These are phyloP conservation scores for Centrocercus urophasianus DNA, from an alignment of 2,113 vertebrate species.

Conservation along the genomic window DNA sequence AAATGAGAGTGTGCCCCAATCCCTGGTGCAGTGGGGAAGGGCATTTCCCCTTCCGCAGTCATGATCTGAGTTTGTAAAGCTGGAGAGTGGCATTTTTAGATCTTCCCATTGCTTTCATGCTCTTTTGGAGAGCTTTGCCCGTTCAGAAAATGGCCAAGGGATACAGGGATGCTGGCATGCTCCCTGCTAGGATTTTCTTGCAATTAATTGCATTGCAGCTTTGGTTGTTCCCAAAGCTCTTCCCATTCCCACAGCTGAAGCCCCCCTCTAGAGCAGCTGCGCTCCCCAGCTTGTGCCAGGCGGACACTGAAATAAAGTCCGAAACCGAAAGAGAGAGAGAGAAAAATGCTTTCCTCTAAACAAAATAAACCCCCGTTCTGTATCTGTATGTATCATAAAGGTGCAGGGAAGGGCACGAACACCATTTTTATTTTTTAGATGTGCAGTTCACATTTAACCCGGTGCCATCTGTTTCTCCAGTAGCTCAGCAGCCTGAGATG, in stretches of 20 bases:
- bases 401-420: slow-evolving; percentile 36
- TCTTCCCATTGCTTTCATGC: background rate
- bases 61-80: background rate
- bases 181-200: background rate
- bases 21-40: background rate
- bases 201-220: background rate
- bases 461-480: slow-evolving; percentile 61
- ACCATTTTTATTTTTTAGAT: slow-evolving; percentile 49
- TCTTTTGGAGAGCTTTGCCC: background rate
- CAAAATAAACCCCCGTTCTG: slow-evolving; percentile 22
- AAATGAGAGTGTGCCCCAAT: background rate
- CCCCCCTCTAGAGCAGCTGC: background rate
- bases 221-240: background rate
- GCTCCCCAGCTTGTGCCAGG: background rate
- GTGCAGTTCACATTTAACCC: slow-evolving; percentile 68
- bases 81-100: background rate
- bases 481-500: slow-evolving; percentile 28
- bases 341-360: background rate
- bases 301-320: too few species aligned
- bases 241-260: background rate
- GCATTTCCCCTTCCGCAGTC: background rate
- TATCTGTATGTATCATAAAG: slow-evolving; percentile 56
- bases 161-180: background rate
- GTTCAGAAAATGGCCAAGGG: background rate
- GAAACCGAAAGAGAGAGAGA: background rate